Evolutionary conservation across 1,140 invertebrate species (phyloP), one percentile per base, ranked within the genome.

Genomic region (Atta cephalotes): DNA sequence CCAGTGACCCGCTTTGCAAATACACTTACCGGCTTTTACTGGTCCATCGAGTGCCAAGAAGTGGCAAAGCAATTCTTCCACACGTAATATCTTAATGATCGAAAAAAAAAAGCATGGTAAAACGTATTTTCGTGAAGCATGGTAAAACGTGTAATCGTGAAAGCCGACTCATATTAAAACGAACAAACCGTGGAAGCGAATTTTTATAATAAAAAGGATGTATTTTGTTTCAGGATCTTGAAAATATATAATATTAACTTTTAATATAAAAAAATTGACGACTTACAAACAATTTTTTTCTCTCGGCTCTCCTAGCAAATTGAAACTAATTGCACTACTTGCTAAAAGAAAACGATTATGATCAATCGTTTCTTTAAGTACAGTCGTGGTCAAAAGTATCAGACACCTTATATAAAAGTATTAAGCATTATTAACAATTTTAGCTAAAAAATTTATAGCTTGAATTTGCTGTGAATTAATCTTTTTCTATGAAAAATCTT

Each of bases 11-110:
- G 63, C 82, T 86, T 81, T 74, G 74, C 85, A 81, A 90, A 89
- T 76, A 90, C 66, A 87, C 84, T 87, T 79, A 74, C 80, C 39
- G 66, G 70, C 76, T 74, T 89, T 86, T 89, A 89, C 88, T 85
- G 87, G 76, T 89, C 58, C 76, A 89, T 89, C 56, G 88, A 89
- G 87, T 79, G 68, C 76, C 65, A 39, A 60, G 80, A 62, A 88
- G 70, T 80, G 77, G 82, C 28, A 31, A 31, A 31, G 82, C 88
- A 77, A 72, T 71, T 86, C 31, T 63, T 31, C 53, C 18, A 66
- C 56, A 84, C 56, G 39, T 84, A 76, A 84, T 84, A 84, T 76
- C 56, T 76, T 84, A 84, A 84, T 70, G 70, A 76, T 35, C 56
- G 70, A 63, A 63, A 60, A 49, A 39, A 60, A 31, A 21, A 21